Evolutionary conservation across 2,888 invertebrate genomes (phyloP), one percentile per base, ranked within the genome.

Genomic region (Idaea biselata): DNA sequence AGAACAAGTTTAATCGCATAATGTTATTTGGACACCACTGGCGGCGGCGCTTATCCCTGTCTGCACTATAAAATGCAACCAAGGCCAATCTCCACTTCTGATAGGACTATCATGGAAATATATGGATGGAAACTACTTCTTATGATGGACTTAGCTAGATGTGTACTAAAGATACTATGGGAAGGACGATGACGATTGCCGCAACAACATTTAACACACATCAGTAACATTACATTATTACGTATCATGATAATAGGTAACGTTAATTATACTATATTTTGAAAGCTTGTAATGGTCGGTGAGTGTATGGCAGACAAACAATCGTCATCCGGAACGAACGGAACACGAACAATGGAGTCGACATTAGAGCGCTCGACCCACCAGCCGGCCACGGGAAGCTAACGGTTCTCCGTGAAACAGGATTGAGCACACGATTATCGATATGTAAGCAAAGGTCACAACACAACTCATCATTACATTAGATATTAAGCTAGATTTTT

Each of bases 361-460:
- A 70, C 68, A 63, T 61, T 70, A 64, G 63, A 60, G 59, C 66
- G 44, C 14, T 44, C 44, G 44, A 44, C 62, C 62, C 73, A 73
- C 72, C 74, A 79, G 78, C 80, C 82, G 81, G 83, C 74, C 80
- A 78, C 80, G 82, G 82, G 83, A 82, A 82, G 77, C 75, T 78
- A 82, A 81, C 82, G 81, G 81, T 71, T 68, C 71, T 70, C 72
- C 77, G 75, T 75, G 76, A 72, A 73, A 73, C 73, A 77, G 74
- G 73, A 73, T 69, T 67, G 66, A 73, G 70, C 73, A 66, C 72
- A 67, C 71, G 68, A 70, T 73, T 71, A 73, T 68, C 69, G 60
- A 67, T 66, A 68, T 72, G 70, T 71, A 68, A 72, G 70, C 65
- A 63, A 65, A 63, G 70, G 69, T 70, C 68, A 71, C 61, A 67